Evolutionary conservation across 2,113 vertebrate genomes (phyloP).

Genomic region (Edolisoma coerulescens): DNA sequence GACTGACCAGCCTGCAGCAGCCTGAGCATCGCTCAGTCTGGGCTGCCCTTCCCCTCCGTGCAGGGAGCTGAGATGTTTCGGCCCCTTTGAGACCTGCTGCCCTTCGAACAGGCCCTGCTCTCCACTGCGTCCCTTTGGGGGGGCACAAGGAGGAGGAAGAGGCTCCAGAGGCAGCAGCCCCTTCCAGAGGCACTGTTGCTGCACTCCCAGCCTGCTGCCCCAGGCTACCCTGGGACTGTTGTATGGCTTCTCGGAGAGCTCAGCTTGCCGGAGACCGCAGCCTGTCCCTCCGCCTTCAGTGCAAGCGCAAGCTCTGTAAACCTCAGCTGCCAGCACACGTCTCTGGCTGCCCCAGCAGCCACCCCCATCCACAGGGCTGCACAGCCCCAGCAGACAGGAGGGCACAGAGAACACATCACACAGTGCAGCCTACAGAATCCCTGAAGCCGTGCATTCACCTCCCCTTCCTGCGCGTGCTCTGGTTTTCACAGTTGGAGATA

Average conservation of each 20-base stretch:
- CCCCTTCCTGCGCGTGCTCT: background rate
- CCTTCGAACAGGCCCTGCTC: rapidly evolving
- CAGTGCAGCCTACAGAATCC: background rate
- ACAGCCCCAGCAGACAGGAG: background rate
- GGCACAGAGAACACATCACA: background rate
- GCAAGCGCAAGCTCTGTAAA: background rate
- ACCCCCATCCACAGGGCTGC: background rate
- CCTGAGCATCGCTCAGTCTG: background rate
- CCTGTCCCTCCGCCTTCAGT: background rate
- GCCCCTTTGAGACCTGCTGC: background rate
- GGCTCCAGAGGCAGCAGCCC: background rate
- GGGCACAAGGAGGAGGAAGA: background rate
- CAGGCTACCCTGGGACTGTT: background rate
- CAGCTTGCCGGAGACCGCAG: background rate
- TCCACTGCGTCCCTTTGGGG: background rate
- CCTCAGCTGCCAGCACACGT: background rate
- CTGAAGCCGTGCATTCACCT: background rate
- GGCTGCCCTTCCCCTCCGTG: background rate
- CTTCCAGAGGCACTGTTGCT: background rate
- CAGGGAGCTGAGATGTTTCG: background rate
- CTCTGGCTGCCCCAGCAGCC: background rate
- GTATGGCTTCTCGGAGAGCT: background rate
- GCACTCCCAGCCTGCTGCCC: background rate
- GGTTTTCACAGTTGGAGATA: background rate
- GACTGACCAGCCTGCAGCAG: background rate